Evolutionary conservation across 2,888 invertebrate genomes (phyloP), one percentile per base, ranked within the genome.

Genomic region (Drosophila meridiana): DNA sequence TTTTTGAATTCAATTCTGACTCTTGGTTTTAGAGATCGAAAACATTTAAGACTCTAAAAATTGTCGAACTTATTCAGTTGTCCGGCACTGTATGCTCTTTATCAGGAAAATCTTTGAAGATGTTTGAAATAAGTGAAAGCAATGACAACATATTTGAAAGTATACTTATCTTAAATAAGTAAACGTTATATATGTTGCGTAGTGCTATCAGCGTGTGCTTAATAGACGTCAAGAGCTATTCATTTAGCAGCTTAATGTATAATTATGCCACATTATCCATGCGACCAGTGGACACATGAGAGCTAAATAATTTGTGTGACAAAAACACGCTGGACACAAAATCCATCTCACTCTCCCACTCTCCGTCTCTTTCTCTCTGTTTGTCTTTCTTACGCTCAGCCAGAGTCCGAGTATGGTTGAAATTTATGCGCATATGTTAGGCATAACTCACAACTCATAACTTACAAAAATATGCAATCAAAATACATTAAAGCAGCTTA

Each of bases 381-480:
- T 11, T 52, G n/a, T 14, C 43, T 50, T 36, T 50, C 20, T 40
- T 38, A 32, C 11, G 40, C 38, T 9, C 40, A n/a, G 56, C n/a
- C 56, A 11, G 30, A 20, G 30, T 14, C 32, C 38, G 42, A 42
- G 42, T 30, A 32, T 9, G 13, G 32, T 26, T 36, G 14, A 43
- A 74, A 70, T 76, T 79, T 78, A 76, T 78, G 76, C 66, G 63
- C 76, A 72, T 76, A 79, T 73, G 73, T 73, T 79, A 50, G 52
- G 42, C 69, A 69, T 78, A 69, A 67, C 59, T 76, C 67, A 66
- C 52, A 64, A 58, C 59, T 69, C 72, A 67, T 78, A 72, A 76
- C 78, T 72, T 69, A 78, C 42, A 75, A 72, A 76, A 79, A 73
- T 73, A 76, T 70, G 76, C 76, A 79, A 79, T 79, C 79, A 76